Evolutionary conservation across 2,113 vertebrate genomes (phyloP).

Genomic region (Xiphophorus hellerii): DNA sequence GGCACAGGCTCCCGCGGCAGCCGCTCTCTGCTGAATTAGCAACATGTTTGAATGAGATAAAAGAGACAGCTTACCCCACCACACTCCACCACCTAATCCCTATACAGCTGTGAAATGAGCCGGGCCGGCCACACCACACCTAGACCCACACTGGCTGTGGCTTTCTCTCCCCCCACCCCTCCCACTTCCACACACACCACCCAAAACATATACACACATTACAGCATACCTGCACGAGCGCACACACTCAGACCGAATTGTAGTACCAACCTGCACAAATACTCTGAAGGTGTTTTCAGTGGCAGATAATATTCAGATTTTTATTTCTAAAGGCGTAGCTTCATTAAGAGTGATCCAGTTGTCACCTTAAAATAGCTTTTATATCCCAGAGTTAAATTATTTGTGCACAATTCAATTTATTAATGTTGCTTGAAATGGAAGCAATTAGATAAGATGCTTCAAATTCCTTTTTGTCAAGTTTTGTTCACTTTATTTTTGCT

Average conservation of each 20-base stretch:
- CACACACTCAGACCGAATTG: constrained; percentile 26
- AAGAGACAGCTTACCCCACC: constrained; percentile 86
- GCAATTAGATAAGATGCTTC: too few relatives aligned
- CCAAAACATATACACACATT: neutral
- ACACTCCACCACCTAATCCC: constrained; percentile 85
- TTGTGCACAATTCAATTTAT: too few relatives aligned
- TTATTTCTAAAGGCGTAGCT: constrained; percentile 3
- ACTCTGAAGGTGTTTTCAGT: constrained; percentile 22
- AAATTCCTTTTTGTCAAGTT: too few relatives aligned
- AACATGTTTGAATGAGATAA: constrained; percentile 96
- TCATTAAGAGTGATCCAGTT: neutral
- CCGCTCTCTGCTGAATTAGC: constrained; percentile 90
- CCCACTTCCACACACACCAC: too few relatives aligned
- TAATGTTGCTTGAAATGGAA: too few relatives aligned
- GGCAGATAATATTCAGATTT: neutral
- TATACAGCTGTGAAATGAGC: constrained; percentile 88
- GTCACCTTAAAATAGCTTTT: too few relatives aligned
- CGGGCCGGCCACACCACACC: constrained; percentile 54
- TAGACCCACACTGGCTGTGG: constrained; percentile 35
- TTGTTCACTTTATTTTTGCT: too few relatives aligned
- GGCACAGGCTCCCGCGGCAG: constrained; percentile 80
- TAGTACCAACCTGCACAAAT: constrained; percentile 40
- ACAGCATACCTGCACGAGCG: constrained; percentile 30
- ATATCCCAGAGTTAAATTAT: too few relatives aligned
- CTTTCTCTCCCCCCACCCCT: constrained; percentile 2